Evolutionary conservation across 2,113 vertebrate species (phyloP), one percentile per base, ranked within the genome.

Genomic region (Dendropsophus ebraccatus): DNA sequence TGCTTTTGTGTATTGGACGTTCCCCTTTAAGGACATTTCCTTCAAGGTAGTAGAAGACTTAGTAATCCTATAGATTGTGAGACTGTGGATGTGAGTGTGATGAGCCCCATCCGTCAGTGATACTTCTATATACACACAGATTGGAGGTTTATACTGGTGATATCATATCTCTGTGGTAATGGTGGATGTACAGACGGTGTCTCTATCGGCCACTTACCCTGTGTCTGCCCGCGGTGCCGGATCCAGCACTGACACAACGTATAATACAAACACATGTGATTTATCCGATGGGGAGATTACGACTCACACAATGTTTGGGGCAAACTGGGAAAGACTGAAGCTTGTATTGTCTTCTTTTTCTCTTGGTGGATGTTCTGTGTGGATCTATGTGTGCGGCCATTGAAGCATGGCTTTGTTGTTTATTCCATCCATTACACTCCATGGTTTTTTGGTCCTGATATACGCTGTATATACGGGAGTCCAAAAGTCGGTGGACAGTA

Each of bases 251-350:
- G 65, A 70, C 67, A 70, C 67, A 70, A 41, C 19, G 16, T 69
- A 69, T 19, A 19, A 69, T 32, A 70, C 67, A 70, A 41, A 70
- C 67, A 70, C 32, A 70, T 41, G 35, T 70, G 67, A 70, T 41
- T 37, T 17, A 70, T 23, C 67, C 7, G 32, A 41, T 70, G 30
- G 32, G 65, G 32, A 69, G 11, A 35, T 21, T 11, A 35, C 35
- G 30, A 69, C 65, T 28, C 65, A 35, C 9, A 7, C 1, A 30
- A 69, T 7, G 3, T 1, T 65, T 16, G 62, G 62, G 28, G 5
- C 0, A 12, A 41, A 21, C 35, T 4, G 35, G 41, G 67, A n/a
- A 70, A n/a, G n/a, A n/a, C n/a, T n/a, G n/a, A n/a, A n/a, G n/a
- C n/a, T n/a, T n/a, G n/a, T 37, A 4, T 70, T 70, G 7, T 12